A percentile compares a stretch with the other conserved stretches of the same genome.
Conservation (phyloP, 2,888 invertebrate genomes). For the Augiades crinisus region DNA sequence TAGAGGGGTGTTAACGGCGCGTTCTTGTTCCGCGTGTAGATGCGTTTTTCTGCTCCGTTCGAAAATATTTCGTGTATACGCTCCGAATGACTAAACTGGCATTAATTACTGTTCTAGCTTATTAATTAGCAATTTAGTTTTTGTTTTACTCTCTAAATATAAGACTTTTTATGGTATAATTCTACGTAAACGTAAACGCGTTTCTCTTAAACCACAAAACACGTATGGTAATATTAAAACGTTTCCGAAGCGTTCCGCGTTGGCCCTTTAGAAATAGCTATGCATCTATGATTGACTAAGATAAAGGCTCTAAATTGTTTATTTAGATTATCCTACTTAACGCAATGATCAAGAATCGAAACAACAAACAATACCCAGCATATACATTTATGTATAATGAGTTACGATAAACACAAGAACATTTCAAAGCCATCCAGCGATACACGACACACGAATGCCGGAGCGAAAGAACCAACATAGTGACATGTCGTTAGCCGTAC, state of each 20-base stretch:
- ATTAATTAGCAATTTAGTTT: constrained; percentile 11
- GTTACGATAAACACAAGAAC: not conserved
- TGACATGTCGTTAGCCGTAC: constrained; percentile 7
- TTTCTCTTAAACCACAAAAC: no score
- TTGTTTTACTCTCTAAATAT: no score
- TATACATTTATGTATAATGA: not conserved
- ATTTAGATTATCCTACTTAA: no score
- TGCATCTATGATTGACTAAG: no score
- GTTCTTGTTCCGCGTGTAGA: constrained; percentile 19
- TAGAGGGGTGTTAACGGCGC: constrained; percentile 58
- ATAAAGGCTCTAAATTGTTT: no score
- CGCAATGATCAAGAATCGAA: no score
- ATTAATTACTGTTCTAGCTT: constrained; percentile 2
- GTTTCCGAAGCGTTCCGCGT: no score
- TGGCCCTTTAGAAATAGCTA: no score
- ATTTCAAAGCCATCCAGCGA: not conserved
- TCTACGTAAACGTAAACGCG: no score
- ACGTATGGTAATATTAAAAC: no score
- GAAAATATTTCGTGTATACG: constrained; percentile 10
- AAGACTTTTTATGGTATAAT: no score
- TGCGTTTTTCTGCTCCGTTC: not conserved
- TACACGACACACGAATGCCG: not conserved
- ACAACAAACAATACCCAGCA: no score
- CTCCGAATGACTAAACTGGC: not conserved
- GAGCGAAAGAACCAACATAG: not conserved